Evolutionary conservation across 1,140 invertebrate genomes (phyloP), one percentile per base, ranked within the genome.

Genomic region (Drosophila erecta): DNA sequence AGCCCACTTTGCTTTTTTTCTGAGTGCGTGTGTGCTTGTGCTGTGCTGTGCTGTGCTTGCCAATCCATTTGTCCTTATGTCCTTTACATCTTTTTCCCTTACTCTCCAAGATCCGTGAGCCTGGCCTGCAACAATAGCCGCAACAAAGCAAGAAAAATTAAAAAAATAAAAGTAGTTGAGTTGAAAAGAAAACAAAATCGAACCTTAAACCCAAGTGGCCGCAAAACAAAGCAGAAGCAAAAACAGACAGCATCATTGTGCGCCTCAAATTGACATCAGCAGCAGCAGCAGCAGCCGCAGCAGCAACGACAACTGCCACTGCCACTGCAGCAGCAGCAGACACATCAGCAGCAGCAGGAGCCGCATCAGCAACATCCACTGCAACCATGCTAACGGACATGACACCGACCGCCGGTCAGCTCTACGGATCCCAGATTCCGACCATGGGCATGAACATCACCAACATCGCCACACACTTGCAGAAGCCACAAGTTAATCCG

Each of bases 391-490:
- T 94, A 71, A 94, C 93, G 58, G 93, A 94, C 90, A 93, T 94
- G 93, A 93, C 93, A 67, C 93, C 93, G 72, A 93, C 93, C 72
- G 93, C 93, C 72, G 93, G 93, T 46, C 93, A 94, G 85, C 90
- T 94, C 53, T 94, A 94, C 79, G 93, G 93, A 72, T 93, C 93
- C 58, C 93, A 94, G 79, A 94, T 94, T 76, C 93, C 93, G 17
- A 92, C 93, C 24, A 94, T 94, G 93, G 93, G 93, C 53, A 94
- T 94, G 93, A 94, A 94, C 76, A 93, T 94, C 58, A 93, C 93
- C 60, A 93, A 90, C 76, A 91, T 92, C 14, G 90, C 92, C 55
- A 73, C 90, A 65, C 91, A 92, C 81, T 79, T 92, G 72, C 92
- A 92, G 69, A 92, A 92, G 59, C 91, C 91, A 43, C 89, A 92